Evolutionary conservation across 64 coral and sea anemone species (phyloP).

Genomic region (Montipora cactus): DNA sequence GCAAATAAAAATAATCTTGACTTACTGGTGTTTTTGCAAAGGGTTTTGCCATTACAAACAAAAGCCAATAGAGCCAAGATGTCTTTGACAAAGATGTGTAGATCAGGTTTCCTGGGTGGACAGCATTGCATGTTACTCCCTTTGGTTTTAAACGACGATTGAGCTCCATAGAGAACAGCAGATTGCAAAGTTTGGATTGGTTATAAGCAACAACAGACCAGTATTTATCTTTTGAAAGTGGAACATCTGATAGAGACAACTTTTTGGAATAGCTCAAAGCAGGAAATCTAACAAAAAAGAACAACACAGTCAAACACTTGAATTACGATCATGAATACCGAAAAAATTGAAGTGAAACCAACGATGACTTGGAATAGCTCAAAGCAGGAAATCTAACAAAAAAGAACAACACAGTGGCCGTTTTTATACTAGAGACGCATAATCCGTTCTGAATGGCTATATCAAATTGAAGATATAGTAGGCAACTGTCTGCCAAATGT

Average conservation of each 20-base stretch:
- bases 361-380: too few species aligned
- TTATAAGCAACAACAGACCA: conserved; percentile 97
- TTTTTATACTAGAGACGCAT: too few species aligned
- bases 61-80: conserved; percentile 90
- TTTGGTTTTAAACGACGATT: conserved; percentile 76
- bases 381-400: too few species aligned
- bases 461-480: too few species aligned
- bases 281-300: conserved; percentile 70
- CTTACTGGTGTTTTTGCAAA: conserved; percentile 94
- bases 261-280: conserved; percentile 85
- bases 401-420: too few species aligned
- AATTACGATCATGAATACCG: too few species aligned
- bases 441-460: too few species aligned
- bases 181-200: conserved; percentile 95
- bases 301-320: too few species aligned
- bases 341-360: too few species aligned
- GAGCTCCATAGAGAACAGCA: conserved; percentile 95
- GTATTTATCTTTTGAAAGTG: conserved; percentile 78
- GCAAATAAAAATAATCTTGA: neutral
- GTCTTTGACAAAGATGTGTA: conserved; percentile 80
- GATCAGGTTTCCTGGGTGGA: conserved; percentile 95
- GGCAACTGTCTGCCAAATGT: too few species aligned
- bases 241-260: conserved; percentile 65
- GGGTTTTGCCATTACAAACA: conserved; percentile 81
- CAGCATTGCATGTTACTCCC: conserved; percentile 91